These are phyloP conservation scores for Parelbella ahira DNA, from an alignment of 2,888 invertebrate genomes.

Conservation along the genomic window DNA sequence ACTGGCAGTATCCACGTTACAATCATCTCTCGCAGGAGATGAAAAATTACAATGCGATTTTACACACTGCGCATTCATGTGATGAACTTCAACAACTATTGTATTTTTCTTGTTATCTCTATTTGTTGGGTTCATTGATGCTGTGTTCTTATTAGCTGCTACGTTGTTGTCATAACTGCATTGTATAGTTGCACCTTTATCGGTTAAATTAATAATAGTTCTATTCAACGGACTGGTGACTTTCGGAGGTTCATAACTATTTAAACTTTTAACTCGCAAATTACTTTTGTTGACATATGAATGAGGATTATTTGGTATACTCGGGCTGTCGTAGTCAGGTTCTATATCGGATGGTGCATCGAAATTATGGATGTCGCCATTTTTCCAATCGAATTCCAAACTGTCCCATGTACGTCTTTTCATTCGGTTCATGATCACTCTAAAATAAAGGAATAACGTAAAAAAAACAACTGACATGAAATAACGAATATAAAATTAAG, in stretches of 20 bases:
- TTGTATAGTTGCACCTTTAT: constrained; percentile 86
- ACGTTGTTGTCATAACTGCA: constrained; percentile 79
- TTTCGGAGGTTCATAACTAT: constrained; percentile 51
- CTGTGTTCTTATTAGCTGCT: constrained; percentile 61
- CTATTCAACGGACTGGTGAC: constrained; percentile 78
- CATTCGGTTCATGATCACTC: constrained; percentile 65
- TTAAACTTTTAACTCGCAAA: constrained; percentile 49
- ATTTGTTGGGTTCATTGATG: constrained; percentile 49
- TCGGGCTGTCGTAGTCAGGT: constrained; percentile 70
- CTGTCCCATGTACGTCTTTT: constrained; percentile 82
- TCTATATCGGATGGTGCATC: constrained; percentile 74
- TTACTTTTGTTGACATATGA: constrained; percentile 65
- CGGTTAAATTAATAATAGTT: constrained; percentile 86
- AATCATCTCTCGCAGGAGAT: constrained; percentile 50
- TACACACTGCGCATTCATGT: constrained; percentile 56
- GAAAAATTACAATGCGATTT: constrained; percentile 54
- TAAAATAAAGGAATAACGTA: constrained; percentile 38
- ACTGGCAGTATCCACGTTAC: constrained; percentile 53
- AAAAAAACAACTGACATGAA: neutral
- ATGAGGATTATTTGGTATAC: constrained; percentile 73
- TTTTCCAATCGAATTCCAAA: constrained; percentile 80
- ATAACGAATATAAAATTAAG: too few species aligned
- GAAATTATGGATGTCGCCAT: constrained; percentile 68
- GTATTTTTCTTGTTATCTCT: constrained; percentile 80
- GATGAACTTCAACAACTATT: constrained; percentile 88